phyloP scores from a whole-genome alignment of 2,113 vertebrate species.

The Vicugna pacos region DNA sequence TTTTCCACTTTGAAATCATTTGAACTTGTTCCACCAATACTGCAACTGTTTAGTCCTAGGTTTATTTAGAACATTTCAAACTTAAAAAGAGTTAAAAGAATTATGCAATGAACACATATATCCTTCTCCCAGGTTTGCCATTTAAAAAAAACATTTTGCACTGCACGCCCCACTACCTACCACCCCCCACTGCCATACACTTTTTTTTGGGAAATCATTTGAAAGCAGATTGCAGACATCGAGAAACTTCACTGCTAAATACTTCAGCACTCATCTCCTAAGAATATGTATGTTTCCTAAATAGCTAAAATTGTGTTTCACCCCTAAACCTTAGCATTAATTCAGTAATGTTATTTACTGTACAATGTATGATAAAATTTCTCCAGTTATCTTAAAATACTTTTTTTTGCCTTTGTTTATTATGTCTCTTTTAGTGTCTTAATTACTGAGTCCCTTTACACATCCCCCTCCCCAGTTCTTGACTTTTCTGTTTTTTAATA shows the following conservation, averaged over 20 bases:
- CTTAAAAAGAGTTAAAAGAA: neutral
- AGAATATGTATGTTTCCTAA: neutral
- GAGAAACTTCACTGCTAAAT: neutral
- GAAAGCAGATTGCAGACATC: neutral
- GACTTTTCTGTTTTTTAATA: neutral
- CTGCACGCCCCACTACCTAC: no score
- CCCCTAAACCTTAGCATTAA: neutral
- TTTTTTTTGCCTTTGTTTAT: neutral
- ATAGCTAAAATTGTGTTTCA: neutral
- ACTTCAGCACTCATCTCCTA: neutral
- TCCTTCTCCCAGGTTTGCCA: neutral
- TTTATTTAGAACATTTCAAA: slow-evolving; percentile 27
- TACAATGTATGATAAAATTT: neutral
- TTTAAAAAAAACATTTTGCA: neutral
- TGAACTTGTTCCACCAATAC: neutral
- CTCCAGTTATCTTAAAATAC: neutral
- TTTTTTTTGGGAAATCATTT: neutral
- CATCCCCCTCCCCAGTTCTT: neutral
- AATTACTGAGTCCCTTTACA: neutral
- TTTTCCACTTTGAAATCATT: slow-evolving; percentile 20
- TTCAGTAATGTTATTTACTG: neutral
- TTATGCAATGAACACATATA: neutral
- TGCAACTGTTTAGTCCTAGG: neutral
- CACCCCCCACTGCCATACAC: no score
- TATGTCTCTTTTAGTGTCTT: slow-evolving; percentile 3